phyloP scores from a whole-genome alignment of 2,113 vertebrate species.

The Stegostoma tigrinum region DNA sequence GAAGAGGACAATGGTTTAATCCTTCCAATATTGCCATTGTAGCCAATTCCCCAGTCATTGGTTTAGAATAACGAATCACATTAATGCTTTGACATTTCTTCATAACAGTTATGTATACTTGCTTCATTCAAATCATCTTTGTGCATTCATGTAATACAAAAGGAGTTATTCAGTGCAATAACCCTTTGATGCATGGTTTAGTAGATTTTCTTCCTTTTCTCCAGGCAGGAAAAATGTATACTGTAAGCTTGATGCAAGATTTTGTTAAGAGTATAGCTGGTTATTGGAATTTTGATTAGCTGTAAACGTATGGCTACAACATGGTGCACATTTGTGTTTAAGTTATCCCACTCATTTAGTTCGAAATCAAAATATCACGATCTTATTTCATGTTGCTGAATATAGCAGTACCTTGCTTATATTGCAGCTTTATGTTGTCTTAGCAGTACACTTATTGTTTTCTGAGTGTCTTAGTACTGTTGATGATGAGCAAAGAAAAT shows the following conservation, averaged over 20 bases:
- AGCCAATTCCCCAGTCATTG: not conserved
- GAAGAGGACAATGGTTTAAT: not conserved
- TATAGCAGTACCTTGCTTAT: not conserved
- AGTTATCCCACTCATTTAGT: not conserved
- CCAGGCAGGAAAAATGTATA: not conserved
- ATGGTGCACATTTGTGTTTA: not conserved
- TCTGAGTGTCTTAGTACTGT: not conserved
- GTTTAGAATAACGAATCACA: not conserved
- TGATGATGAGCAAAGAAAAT: not conserved
- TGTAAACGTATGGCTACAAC: not conserved
- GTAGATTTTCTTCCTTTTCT: not conserved
- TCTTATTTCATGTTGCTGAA: not conserved
- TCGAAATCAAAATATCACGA: not conserved
- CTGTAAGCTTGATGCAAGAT: not conserved
- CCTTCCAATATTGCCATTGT: not conserved
- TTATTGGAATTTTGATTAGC: conserved; percentile 11
- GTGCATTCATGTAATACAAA: not conserved
- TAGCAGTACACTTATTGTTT: not conserved
- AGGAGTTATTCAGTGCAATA: not conserved
- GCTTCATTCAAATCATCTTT: conserved; percentile 10
- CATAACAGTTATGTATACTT: not conserved
- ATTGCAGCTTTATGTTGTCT: not conserved
- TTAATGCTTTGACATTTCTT: not conserved
- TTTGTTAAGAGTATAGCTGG: not conserved
- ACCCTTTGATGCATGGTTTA: not conserved